phyloP scores from a whole-genome alignment of 2,888 invertebrate species.

The Aporophyla nigra region DNA sequence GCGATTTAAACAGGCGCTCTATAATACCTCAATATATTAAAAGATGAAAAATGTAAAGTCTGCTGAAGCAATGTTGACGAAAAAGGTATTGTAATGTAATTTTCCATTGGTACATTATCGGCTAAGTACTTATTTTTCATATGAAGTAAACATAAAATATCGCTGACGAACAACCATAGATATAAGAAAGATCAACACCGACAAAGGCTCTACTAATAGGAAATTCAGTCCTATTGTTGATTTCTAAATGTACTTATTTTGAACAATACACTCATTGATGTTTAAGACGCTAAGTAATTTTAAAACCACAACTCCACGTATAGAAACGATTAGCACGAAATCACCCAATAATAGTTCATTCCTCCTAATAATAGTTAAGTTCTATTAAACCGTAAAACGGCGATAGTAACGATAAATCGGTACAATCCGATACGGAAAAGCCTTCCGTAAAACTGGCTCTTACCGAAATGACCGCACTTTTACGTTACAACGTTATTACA shows the following conservation, averaged over 20 bases:
- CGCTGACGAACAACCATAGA: background rate
- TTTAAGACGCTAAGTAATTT: slow-evolving; percentile 22
- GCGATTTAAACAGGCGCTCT: background rate
- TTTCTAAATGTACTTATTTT: background rate
- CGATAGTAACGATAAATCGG: slow-evolving; percentile 65
- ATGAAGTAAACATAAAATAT: background rate
- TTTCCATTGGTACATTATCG: background rate
- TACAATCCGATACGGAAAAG: slow-evolving; percentile 69
- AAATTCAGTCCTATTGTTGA: background rate
- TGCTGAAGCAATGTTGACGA: slow-evolving; percentile 50
- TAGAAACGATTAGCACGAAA: slow-evolving; percentile 26
- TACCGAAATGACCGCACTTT: slow-evolving; percentile 73
- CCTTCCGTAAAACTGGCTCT: slow-evolving; percentile 63
- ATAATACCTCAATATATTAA: too few species aligned
- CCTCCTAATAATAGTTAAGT: slow-evolving; percentile 35
- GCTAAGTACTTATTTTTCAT: background rate
- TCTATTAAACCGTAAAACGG: slow-evolving; percentile 46
- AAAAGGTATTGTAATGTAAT: slow-evolving; percentile 51
- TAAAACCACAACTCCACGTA: slow-evolving; percentile 4
- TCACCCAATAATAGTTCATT: slow-evolving; percentile 15
- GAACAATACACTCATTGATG: slow-evolving; percentile 6
- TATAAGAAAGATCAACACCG: background rate
- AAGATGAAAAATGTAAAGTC: background rate
- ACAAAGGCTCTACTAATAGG: background rate
- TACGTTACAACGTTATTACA: slow-evolving; percentile 74